Conservation (phyloP, 1,140 invertebrate genomes). For the Brachionus paranguensis region DNA sequence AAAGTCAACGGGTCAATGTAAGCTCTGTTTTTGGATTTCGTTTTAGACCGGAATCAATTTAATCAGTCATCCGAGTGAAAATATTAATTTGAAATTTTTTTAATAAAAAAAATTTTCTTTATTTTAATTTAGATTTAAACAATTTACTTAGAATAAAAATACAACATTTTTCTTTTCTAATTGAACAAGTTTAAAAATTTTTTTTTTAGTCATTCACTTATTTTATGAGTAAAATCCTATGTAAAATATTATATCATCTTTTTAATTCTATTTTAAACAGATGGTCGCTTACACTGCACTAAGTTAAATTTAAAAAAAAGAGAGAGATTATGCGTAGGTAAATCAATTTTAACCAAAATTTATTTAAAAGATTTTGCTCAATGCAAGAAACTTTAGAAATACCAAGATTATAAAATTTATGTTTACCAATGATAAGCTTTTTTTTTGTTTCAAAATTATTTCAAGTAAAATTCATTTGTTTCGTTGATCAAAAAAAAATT, state of each 20-base stretch:
- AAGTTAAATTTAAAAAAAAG: neutral
- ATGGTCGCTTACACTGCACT: neutral
- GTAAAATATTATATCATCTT: neutral
- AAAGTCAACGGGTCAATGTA: neutral
- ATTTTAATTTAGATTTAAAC: neutral
- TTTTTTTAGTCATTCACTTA: neutral
- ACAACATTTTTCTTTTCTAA: no score
- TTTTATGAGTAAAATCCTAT: neutral
- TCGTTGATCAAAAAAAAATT: neutral
- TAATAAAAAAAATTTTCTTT: no score
- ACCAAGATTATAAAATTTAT: neutral
- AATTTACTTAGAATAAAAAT: neutral
- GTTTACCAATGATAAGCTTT: neutral
- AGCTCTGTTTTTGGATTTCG: neutral
- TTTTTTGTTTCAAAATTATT: neutral
- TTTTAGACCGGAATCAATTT: neutral
- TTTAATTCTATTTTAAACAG: constrained; percentile 8
- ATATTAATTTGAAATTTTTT: neutral
- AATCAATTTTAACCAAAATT: neutral
- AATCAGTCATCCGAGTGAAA: neutral
- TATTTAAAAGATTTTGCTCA: constrained; percentile 12
- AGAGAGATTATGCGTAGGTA: neutral
- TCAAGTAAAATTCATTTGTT: neutral
- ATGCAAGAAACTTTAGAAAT: neutral
- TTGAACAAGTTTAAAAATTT: no score